A percentile compares a stretch with the other conserved stretches of the same genome.
These are phyloP conservation scores for Lapara coniferarum DNA, from an alignment of 2,888 invertebrate genomes.

Conservation along the genomic window DNA sequence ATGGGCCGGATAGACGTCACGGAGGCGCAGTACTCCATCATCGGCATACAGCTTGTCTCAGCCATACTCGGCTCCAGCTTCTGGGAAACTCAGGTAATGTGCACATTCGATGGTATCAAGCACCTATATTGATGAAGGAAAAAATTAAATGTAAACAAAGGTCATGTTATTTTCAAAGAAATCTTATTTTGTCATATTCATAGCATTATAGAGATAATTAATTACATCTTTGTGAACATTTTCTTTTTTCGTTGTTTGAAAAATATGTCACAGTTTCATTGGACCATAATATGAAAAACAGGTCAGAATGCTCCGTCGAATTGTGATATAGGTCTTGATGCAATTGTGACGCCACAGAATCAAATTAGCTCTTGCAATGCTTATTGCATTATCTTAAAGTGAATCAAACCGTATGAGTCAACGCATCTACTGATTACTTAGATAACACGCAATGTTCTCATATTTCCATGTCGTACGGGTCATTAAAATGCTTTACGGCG, in stretches of 20 bases:
- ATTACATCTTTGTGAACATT: no score
- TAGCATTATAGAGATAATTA: no score
- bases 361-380: constrained; percentile 12
- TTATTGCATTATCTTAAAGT: constrained; percentile 1
- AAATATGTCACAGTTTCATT: not conserved
- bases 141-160: no score
- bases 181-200: no score
- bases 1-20: constrained; percentile 98
- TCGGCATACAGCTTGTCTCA: constrained; percentile 93
- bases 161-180: no score
- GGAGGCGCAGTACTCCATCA: constrained; percentile 98
- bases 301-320: no score
- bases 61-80: constrained; percentile 93
- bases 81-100: constrained; percentile 88
- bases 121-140: not conserved
- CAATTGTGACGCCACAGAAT: not conserved
- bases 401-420: constrained; percentile 5
- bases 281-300: not conserved
- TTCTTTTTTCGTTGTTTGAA: no score
- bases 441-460: not conserved
- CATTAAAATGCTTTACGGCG: no score
- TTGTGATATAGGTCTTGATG: not conserved
- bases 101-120: constrained; percentile 30
- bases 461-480: no score
- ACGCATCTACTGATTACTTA: not conserved